Conservation (phyloP, 2,113 vertebrate species). For the Varanus salvator region DNA sequence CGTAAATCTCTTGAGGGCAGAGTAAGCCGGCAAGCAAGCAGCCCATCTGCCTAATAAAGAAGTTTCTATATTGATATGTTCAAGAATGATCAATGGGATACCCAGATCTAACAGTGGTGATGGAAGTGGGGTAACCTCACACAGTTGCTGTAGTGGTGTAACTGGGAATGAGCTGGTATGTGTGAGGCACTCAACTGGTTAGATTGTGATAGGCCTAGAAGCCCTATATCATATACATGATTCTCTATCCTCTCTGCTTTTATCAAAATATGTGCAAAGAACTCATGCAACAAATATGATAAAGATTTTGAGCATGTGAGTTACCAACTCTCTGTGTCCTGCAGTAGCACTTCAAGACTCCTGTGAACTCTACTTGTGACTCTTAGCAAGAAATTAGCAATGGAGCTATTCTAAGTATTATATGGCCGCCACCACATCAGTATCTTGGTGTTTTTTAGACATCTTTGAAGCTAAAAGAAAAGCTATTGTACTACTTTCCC, state of each 20-base stretch:
- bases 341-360: background rate
- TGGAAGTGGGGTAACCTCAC: too few relatives aligned
- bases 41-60: too few relatives aligned
- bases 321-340: background rate
- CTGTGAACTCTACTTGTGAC: background rate
- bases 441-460: conserved; percentile 24
- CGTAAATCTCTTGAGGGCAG: too few relatives aligned
- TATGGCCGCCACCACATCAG: conserved; percentile 3
- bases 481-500: conserved; percentile 5
- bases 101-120: too few relatives aligned
- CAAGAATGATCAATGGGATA: too few relatives aligned
- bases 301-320: background rate
- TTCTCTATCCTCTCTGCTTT: background rate
- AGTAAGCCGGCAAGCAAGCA: too few relatives aligned
- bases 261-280: background rate
- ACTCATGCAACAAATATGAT: background rate
- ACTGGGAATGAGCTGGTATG: too few relatives aligned
- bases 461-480: background rate
- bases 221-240: too few relatives aligned
- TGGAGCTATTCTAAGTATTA: conserved; percentile 1
- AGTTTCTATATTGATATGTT: too few relatives aligned
- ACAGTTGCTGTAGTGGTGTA: too few relatives aligned
- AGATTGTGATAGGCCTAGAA: too few relatives aligned
- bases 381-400: conserved; percentile 39
- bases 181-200: too few relatives aligned